Evolutionary conservation across 2,888 invertebrate genomes (phyloP).

Genomic region (Sphinx pinastri): DNA sequence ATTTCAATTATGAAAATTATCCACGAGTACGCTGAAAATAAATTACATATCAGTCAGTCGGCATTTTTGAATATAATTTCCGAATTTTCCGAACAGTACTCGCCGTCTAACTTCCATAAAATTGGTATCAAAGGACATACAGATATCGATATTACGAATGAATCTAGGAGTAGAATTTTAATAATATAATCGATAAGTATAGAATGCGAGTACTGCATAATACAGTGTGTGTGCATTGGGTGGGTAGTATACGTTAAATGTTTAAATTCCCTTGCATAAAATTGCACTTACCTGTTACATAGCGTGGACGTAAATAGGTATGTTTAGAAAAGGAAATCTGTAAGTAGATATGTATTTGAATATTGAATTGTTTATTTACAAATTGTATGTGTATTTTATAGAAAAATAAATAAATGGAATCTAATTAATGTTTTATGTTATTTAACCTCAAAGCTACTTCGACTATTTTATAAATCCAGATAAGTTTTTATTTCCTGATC

Average conservation of each 20-base stretch:
- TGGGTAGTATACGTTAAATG: constrained; percentile 25
- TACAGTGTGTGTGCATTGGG: constrained; percentile 4
- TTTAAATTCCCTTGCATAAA: constrained; percentile 30
- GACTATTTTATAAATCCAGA: neutral
- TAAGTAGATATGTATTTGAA: constrained; percentile 73
- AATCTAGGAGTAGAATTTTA: neutral
- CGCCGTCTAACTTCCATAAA: neutral
- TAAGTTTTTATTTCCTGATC: neutral
- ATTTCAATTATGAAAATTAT: neutral
- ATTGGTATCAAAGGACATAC: neutral
- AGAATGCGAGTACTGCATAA: neutral
- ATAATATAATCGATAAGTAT: no score
- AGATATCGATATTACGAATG: neutral
- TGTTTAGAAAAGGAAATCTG: constrained; percentile 69
- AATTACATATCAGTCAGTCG: constrained; percentile 68
- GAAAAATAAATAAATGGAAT: constrained; percentile 75
- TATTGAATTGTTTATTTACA: constrained; percentile 83
- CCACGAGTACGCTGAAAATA: constrained; percentile 39
- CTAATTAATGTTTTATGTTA: constrained; percentile 44
- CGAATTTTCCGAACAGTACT: neutral
- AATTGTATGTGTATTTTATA: constrained; percentile 84
- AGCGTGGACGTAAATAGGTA: constrained; percentile 61
- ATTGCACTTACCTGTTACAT: constrained; percentile 40
- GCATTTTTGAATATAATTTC: neutral
- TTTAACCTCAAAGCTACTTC: neutral